phyloP scores from a whole-genome alignment of 2,797 vertebrate genomes.

The Myotis pilosus region DNA sequence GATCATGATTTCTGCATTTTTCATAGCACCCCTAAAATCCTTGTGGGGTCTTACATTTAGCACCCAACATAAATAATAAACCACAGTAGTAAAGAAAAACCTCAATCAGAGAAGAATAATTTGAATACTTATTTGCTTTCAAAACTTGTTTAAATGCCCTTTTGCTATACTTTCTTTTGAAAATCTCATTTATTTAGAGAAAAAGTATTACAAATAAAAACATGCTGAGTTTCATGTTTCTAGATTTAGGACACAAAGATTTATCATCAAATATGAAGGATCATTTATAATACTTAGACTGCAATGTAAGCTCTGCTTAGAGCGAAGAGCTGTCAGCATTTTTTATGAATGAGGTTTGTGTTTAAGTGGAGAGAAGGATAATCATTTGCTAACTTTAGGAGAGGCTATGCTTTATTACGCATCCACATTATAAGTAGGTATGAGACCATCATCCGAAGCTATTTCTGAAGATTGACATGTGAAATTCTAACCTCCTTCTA shows the following conservation, averaged over 20 bases:
- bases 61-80: constrained; percentile 32
- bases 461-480: not conserved
- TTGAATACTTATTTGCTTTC: constrained; percentile 16
- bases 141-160: constrained; percentile 30
- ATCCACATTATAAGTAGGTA: not conserved
- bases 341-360: not conserved
- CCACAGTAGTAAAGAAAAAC: constrained; percentile 6
- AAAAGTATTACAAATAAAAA: constrained; percentile 22
- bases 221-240: not conserved
- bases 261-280: not conserved
- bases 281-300: not conserved
- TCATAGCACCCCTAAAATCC: not conserved
- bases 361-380: not conserved
- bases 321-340: not conserved
- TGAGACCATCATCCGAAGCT: not conserved
- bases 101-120: not conserved
- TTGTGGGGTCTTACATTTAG: not conserved
- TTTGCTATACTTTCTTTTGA: constrained; percentile 11
- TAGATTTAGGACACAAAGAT: not conserved
- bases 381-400: not conserved
- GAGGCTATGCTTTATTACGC: not conserved
- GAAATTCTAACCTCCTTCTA: not conserved
- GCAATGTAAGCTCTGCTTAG: not conserved
- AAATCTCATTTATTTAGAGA: constrained; percentile 25
- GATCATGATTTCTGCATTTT: not conserved